Evolutionary conservation across 2,797 vertebrate genomes (phyloP).

Genomic region (Pangasius sanitwongsei): DNA sequence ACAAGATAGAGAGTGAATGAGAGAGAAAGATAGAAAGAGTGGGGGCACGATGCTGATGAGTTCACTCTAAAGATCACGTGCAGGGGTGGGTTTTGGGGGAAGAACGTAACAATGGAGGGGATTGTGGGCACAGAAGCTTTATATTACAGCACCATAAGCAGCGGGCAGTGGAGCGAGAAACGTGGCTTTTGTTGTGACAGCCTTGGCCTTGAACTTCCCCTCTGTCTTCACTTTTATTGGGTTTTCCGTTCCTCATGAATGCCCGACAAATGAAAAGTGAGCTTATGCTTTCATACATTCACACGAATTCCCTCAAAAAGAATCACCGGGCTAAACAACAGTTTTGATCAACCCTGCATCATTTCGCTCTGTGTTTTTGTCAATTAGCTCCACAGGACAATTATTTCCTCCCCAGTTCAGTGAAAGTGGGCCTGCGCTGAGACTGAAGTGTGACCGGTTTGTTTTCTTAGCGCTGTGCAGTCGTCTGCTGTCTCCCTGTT

Average conservation of each 20-base stretch:
- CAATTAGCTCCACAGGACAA: constrained; percentile 47
- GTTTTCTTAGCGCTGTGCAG: constrained; percentile 46
- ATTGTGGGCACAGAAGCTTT: constrained; percentile 77
- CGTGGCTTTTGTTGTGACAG: constrained; percentile 75
- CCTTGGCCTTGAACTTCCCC: constrained; percentile 69
- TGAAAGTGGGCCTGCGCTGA: background rate
- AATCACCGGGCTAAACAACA: background rate
- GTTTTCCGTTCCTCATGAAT: constrained; percentile 75
- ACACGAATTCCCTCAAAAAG: constrained; percentile 29
- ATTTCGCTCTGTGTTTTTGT: constrained; percentile 22
- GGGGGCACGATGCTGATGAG: constrained; percentile 41
- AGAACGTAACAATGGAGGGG: constrained; percentile 54
- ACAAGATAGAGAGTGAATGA: constrained; percentile 45
- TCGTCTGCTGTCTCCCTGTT: constrained; percentile 52
- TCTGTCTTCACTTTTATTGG: constrained; percentile 71
- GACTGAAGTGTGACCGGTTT: constrained; percentile 49
- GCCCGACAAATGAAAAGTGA: constrained; percentile 65
- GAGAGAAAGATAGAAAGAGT: constrained; percentile 24
- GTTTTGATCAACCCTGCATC: background rate
- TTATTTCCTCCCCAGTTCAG: constrained; percentile 33
- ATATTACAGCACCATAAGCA: constrained; percentile 79
- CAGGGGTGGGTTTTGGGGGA: constrained; percentile 36
- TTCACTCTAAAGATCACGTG: constrained; percentile 38
- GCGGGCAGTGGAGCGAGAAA: constrained; percentile 73
- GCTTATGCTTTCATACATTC: constrained; percentile 47